Conservation (phyloP, 2,888 invertebrate genomes). For the Chirona hameri region DNA sequence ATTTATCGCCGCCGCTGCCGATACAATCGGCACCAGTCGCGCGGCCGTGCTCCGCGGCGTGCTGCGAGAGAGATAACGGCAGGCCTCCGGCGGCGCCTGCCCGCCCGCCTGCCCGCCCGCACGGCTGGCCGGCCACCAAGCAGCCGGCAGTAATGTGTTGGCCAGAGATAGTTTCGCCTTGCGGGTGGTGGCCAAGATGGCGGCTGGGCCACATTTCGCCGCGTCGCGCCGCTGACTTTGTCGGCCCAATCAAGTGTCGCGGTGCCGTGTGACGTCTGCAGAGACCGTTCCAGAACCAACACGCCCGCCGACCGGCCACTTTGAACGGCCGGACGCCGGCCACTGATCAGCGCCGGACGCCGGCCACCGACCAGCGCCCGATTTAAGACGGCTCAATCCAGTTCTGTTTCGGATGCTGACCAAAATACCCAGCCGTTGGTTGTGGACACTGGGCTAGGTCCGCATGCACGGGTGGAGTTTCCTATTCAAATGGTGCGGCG, state of each 20-base stretch:
- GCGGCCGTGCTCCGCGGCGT: not conserved
- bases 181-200: not conserved
- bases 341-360: not conserved
- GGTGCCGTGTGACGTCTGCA: not conserved
- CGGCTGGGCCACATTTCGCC: not conserved
- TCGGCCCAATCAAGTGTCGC: not conserved
- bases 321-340: not conserved
- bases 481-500: no score
- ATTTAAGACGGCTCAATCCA: not conserved
- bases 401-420: not conserved
- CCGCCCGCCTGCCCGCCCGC: not conserved
- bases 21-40: constrained; percentile 4
- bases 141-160: not conserved
- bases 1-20: constrained; percentile 1
- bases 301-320: not conserved
- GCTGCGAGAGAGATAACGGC: not conserved
- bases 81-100: not conserved
- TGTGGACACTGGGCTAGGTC: not conserved
- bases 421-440: not conserved
- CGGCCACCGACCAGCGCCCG: no score
- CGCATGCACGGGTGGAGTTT: no score
- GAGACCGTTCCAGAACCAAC: constrained; percentile 5
- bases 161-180: not conserved
- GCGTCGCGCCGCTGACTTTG: not conserved
- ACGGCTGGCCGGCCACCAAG: not conserved